A percentile compares a stretch with the other conserved stretches of the same genome.
Evolutionary conservation across 2,113 vertebrate genomes (phyloP).

Genomic region (Pelmatolapia mariae): DNA sequence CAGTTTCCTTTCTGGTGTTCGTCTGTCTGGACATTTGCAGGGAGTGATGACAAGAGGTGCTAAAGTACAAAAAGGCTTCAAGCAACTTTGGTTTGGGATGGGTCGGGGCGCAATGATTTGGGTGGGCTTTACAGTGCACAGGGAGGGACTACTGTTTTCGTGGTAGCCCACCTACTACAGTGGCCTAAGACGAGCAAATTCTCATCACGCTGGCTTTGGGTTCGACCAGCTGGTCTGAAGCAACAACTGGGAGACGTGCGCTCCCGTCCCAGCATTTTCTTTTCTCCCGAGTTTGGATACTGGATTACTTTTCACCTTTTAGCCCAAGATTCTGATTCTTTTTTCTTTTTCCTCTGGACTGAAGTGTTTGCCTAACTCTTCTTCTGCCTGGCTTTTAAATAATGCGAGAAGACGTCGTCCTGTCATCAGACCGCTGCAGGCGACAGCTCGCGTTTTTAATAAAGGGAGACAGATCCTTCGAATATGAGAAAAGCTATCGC

Average conservation of each 20-base stretch:
- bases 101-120: background rate
- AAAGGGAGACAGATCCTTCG: constrained; percentile 43
- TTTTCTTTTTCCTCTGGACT: constrained; percentile 25
- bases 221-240: constrained; percentile 21
- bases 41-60: constrained; percentile 55
- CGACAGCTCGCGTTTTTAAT: constrained; percentile 49
- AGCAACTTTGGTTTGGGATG: constrained; percentile 24
- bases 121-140: constrained; percentile 4
- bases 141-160: constrained; percentile 43
- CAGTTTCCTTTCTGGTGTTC: constrained; percentile 54
- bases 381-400: constrained; percentile 75
- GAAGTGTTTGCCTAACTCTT: constrained; percentile 81
- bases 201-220: constrained; percentile 19
- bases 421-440: constrained; percentile 64
- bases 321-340: constrained; percentile 38
- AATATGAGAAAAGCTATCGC: constrained; percentile 19
- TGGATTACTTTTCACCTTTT: constrained; percentile 70
- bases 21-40: constrained; percentile 54
- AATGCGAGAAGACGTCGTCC: constrained; percentile 46
- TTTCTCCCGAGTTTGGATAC: constrained; percentile 46
- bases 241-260: constrained; percentile 20
- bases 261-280: constrained; percentile 55
- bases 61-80: constrained; percentile 49
- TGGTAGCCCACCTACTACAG: constrained; percentile 37
- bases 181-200: constrained; percentile 44